Conservation (phyloP, 2,888 invertebrate species). For the Chymomyza procnemis region DNA sequence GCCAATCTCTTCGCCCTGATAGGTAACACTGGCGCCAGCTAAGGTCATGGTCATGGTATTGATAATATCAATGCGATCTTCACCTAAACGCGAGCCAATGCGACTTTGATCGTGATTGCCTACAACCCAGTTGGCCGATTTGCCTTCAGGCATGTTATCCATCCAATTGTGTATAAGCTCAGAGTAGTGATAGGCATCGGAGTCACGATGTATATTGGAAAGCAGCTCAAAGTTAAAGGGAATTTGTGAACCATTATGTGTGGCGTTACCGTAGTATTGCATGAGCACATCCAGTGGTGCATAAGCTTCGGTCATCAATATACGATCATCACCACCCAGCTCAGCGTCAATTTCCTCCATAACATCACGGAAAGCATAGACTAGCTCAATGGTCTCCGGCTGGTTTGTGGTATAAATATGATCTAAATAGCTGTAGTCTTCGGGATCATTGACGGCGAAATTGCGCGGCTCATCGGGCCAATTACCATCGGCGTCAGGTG, state of each 20-base stretch:
- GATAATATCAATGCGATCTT: constrained; percentile 85
- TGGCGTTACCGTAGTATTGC: constrained; percentile 81
- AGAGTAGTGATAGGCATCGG: constrained; percentile 80
- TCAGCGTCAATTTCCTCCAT: constrained; percentile 79
- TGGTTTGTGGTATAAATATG: constrained; percentile 82
- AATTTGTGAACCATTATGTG: constrained; percentile 80
- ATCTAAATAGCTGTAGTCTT: constrained; percentile 80
- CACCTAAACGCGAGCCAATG: constrained; percentile 84
- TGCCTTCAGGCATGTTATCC: constrained; percentile 81
- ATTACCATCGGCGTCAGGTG: constrained; percentile 63
- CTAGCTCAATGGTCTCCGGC: constrained; percentile 81
- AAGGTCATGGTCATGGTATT: constrained; percentile 89
- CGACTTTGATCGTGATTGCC: constrained; percentile 88
- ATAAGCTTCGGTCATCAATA: constrained; percentile 83
- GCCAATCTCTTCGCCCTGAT: constrained; percentile 86
- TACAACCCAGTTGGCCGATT: constrained; percentile 84
- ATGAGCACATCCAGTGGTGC: constrained; percentile 81
- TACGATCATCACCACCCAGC: constrained; percentile 76
- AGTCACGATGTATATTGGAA: constrained; percentile 79
- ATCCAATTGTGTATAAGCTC: constrained; percentile 81
- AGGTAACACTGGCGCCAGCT: constrained; percentile 90
- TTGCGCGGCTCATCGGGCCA: constrained; percentile 80
- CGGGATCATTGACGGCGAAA: constrained; percentile 77
- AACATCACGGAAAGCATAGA: constrained; percentile 81
- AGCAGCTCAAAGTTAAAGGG: constrained; percentile 85